Conservation (phyloP, 2,113 vertebrate species). For the Odontesthes bonariensis region DNA sequence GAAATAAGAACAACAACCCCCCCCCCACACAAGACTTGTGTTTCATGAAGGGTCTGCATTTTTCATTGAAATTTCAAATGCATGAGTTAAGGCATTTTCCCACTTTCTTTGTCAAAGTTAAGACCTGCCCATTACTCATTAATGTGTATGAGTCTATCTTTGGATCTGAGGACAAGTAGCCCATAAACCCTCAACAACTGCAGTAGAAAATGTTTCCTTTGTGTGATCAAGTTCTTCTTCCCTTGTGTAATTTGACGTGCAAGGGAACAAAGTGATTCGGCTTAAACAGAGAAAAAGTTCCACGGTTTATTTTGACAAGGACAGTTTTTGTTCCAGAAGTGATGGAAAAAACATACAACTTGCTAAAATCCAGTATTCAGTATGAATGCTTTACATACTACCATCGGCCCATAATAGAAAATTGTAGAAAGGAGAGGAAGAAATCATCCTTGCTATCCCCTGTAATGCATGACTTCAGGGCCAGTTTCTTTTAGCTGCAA, state of each 20-base stretch:
- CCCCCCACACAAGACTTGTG: background rate
- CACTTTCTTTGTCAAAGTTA: conserved; percentile 46
- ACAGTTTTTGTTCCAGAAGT: background rate
- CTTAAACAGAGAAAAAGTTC: background rate
- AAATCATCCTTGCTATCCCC: conserved; percentile 41
- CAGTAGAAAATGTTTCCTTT: conserved; percentile 13
- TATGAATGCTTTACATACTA: conserved; percentile 1
- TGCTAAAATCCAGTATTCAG: background rate
- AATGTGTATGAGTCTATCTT: conserved; percentile 62
- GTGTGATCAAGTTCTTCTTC: conserved; percentile 12
- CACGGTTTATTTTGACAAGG: background rate
- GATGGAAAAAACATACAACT: conserved; percentile 2
- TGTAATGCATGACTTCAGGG: conserved; percentile 52
- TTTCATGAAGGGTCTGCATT: conserved; percentile 28
- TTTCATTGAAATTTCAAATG: conserved; percentile 57
- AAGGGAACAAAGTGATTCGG: too few species aligned
- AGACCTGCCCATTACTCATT: conserved; percentile 38
- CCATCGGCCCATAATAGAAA: conserved; percentile 12
- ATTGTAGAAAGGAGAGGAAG: conserved; percentile 21
- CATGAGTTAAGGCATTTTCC: conserved; percentile 42
- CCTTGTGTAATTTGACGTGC: background rate
- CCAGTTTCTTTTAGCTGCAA: conserved; percentile 51
- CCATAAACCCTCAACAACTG: background rate
- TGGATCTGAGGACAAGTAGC: conserved; percentile 8
- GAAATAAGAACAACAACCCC: conserved; percentile 13